Percentiles rank a stretch among this genome's conserved stretches.
phyloP scores from a whole-genome alignment of 37 sponge, comb jelly and placozoan genomes.

The Chondrosia reniformis region DNA sequence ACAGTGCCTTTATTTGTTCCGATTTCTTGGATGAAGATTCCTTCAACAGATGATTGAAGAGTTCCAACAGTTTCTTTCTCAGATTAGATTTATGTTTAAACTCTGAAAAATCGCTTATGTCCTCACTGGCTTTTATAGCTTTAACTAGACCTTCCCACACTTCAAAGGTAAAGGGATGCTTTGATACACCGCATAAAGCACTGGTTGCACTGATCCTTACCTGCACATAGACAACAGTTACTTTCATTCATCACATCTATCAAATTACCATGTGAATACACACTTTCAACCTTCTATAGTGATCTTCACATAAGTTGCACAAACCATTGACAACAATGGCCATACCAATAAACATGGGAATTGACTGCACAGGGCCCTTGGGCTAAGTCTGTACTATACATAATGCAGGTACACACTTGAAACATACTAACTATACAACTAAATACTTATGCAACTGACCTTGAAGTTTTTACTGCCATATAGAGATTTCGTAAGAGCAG shows the following conservation, averaged over 20 bases:
- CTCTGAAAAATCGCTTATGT: slow-evolving; percentile 16
- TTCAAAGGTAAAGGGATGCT: neutral
- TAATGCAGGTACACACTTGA: no score
- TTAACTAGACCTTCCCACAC: slow-evolving; percentile 16
- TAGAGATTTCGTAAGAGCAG: slow-evolving; percentile 3
- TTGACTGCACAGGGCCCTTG: no score
- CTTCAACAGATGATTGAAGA: neutral
- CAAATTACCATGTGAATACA: no score
- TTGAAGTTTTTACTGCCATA: slow-evolving; percentile 25
- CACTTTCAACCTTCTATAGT: no score
- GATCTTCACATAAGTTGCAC: no score
- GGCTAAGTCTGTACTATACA: no score
- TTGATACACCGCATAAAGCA: neutral
- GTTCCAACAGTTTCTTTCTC: neutral
- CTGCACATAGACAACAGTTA: neutral
- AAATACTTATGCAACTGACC: neutral
- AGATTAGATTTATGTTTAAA: slow-evolving; percentile 9
- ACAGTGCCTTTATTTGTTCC: no score
- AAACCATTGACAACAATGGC: no score
- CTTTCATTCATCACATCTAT: no score
- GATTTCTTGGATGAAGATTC: no score
- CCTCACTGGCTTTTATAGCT: slow-evolving; percentile 12
- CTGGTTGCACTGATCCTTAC: slow-evolving; percentile 9
- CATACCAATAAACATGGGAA: no score
- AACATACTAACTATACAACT: neutral